A percentile compares a stretch with the other conserved stretches of the same genome.
Conservation (phyloP, 2,888 invertebrate genomes). For the Branchipolynoe longqiensis region DNA sequence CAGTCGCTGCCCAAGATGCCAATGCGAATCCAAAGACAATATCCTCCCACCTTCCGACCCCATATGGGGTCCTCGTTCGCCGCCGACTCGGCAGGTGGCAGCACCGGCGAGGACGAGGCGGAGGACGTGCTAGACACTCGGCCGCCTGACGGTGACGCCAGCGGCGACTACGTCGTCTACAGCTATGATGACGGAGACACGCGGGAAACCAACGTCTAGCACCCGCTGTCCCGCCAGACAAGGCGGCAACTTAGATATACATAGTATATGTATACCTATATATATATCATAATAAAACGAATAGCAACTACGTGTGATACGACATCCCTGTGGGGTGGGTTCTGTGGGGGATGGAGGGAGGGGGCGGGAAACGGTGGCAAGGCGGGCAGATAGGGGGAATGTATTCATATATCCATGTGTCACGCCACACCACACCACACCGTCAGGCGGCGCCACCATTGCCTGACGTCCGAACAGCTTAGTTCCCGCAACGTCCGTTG, state of each 20-base stretch:
- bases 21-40: slow-evolving; percentile 50
- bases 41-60: slow-evolving; percentile 29
- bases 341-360: background rate
- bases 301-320: slow-evolving; percentile 47
- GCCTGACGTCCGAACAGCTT: no score
- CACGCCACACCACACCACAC: background rate
- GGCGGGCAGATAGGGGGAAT: background rate
- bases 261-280: no score
- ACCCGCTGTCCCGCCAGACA: background rate
- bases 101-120: background rate
- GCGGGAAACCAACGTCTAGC: slow-evolving; percentile 52
- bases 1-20: slow-evolving; percentile 24
- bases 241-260: background rate
- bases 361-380: background rate
- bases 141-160: background rate
- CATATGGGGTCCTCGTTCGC: background rate
- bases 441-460: background rate
- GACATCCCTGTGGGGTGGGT: background rate
- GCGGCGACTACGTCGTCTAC: slow-evolving; percentile 39
- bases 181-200: slow-evolving; percentile 42
- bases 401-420: background rate
- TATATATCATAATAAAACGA: background rate
- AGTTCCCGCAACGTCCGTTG: no score
- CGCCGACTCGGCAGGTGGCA: slow-evolving; percentile 14
- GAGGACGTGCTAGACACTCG: background rate